phyloP scores from a whole-genome alignment of 2,888 invertebrate genomes.

The Ophraella communa region DNA sequence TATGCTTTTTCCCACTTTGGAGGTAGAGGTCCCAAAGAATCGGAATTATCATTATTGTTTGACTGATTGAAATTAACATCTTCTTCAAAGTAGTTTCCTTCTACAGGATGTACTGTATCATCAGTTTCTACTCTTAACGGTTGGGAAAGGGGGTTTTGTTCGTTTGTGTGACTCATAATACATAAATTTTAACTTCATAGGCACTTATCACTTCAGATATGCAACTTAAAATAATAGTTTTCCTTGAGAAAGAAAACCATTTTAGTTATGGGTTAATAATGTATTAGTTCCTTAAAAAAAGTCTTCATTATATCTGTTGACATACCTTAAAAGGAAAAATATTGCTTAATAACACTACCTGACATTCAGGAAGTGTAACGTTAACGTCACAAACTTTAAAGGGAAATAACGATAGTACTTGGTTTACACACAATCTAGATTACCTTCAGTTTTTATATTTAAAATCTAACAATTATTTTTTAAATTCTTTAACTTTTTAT shows the following conservation, averaged over 20 bases:
- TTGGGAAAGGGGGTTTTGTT: slow-evolving; percentile 58
- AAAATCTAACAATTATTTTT: neutral
- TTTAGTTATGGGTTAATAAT: neutral
- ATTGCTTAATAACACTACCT: neutral
- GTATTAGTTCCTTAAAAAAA: neutral
- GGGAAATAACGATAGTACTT: neutral
- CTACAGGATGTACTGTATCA: slow-evolving; percentile 50
- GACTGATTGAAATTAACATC: slow-evolving; percentile 53
- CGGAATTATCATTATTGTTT: slow-evolving; percentile 62
- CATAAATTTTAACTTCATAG: neutral
- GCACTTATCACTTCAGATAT: neutral
- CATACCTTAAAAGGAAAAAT: neutral
- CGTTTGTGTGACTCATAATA: slow-evolving; percentile 58
- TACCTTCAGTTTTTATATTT: neutral
- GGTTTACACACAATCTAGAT: neutral
- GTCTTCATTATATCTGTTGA: neutral
- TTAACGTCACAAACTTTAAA: slow-evolving; percentile 3
- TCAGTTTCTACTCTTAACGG: slow-evolving; percentile 58
- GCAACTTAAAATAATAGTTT: neutral
- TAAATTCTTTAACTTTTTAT: neutral
- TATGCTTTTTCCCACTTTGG: slow-evolving; percentile 98
- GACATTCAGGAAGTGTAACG: slow-evolving; percentile 3
- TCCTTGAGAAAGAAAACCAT: neutral
- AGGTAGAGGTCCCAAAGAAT: slow-evolving; percentile 89
- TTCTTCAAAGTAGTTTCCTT: slow-evolving; percentile 52